Evolutionary conservation across 2,888 invertebrate genomes (phyloP).

Genomic region (Hedya salicella): DNA sequence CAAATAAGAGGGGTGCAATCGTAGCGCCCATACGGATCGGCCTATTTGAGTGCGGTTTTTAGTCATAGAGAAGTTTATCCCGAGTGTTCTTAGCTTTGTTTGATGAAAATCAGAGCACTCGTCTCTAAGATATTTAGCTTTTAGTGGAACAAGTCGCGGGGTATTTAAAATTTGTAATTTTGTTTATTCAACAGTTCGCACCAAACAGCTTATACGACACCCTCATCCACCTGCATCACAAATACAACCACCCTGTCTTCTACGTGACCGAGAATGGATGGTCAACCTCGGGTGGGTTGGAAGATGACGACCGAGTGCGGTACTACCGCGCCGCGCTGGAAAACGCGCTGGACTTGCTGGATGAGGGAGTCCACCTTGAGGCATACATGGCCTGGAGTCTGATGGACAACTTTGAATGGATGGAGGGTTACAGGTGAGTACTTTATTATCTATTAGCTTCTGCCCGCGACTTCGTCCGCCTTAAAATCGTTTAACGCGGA

Average conservation of each 20-base stretch:
- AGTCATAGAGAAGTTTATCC: no score
- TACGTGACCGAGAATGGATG: slow-evolving; percentile 87
- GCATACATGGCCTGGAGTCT: slow-evolving; percentile 87
- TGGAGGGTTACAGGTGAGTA: slow-evolving; percentile 82
- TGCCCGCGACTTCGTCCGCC: no score
- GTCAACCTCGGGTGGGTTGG: slow-evolving; percentile 74
- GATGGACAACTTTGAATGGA: slow-evolving; percentile 88
- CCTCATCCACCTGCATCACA: slow-evolving; percentile 74
- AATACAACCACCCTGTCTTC: slow-evolving; percentile 80
- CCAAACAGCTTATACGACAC: slow-evolving; percentile 85
- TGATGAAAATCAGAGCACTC: no score
- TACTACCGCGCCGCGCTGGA: slow-evolving; percentile 73
- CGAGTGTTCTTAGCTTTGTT: no score
- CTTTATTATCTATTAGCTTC: no score
- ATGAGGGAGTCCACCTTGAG: slow-evolving; percentile 73
- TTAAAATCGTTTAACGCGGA: no score
- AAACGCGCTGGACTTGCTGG: slow-evolving; percentile 69
- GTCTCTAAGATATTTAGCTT: no score
- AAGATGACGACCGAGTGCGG: slow-evolving; percentile 76
- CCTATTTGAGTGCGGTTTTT: no score
- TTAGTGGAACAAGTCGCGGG: no score
- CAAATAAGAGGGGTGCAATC: no score
- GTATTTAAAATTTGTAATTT: no score
- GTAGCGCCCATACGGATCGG: no score
- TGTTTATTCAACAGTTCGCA: slow-evolving; percentile 64